Base-by-base conservation (phyloP, 2,113 vertebrate genomes). In the Limanda limanda region DNA sequence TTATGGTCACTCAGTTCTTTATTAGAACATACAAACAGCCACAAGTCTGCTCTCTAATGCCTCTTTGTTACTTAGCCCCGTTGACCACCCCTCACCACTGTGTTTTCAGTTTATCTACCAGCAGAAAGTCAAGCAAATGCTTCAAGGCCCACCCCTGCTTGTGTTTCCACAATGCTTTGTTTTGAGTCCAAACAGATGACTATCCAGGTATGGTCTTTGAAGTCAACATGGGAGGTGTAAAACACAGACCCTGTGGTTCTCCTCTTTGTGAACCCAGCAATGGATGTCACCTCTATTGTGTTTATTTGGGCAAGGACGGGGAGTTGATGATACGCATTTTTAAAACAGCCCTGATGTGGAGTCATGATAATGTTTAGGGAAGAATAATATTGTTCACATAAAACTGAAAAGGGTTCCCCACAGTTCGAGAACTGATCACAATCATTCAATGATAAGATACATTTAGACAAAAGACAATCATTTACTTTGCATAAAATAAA, bases 151-250 rank as follows among this genome's bases (percentile, higher is more conserved):
- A 23, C 64, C 54, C 86, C 69, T 42, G 56, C 66, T 71, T 77
- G 42, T 82, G 55, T 75, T 84, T 62, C 65, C 20, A 65, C 55
- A 86, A 76, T 70, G 76, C 67, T 56, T 35, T 91, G 84, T 90
- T 91, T 91, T 88, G 80, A 88, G 45, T 81, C 55, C 74, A 90
- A 92, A 92, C 88, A 83, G 72, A 87, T 76, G 72, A 42, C 40
- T 42, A 42, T 42, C 11, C 40, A 80, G 84, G 86, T 88, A 82
- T 68, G 66, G 74, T 70, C 59, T 75, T 79, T 84, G 70, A 71
- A 54, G 79, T 70, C 59, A 45, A 12, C 64, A 27, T 72, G 75
- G 68, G 80, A 81, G 74, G 56, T 74, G 37, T 84, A 59, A 88
- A 86, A n/a, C 35, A 4, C 14, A 55, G 64, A 71, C 62, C 54